Percentiles rank a stretch among this genome's conserved stretches.
Evolutionary conservation across 2,113 vertebrate genomes (phyloP).

Genomic region (Cranoglanis bouderius): DNA sequence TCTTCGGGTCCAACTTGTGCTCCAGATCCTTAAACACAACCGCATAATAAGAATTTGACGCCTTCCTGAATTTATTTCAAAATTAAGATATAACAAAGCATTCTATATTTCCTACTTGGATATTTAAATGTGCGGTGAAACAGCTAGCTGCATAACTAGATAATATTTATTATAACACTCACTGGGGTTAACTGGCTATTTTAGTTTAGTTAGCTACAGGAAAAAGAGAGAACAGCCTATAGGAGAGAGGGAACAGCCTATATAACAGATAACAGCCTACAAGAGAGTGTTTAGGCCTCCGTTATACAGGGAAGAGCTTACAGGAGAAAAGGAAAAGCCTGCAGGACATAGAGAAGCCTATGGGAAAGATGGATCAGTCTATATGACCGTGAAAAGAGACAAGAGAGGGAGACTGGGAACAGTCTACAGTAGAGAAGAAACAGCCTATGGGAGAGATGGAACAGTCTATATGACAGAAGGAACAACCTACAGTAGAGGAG

Average conservation of each 20-base stretch:
- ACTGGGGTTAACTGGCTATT: neutral
- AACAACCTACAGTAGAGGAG: neutral
- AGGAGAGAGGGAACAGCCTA: neutral
- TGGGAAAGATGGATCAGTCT: neutral
- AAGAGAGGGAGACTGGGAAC: neutral
- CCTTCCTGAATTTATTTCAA: neutral
- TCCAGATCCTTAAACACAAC: conserved; percentile 78
- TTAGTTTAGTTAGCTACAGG: neutral
- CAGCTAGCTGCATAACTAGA: neutral
- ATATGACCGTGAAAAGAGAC: neutral
- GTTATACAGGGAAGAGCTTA: neutral
- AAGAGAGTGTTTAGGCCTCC: too few species aligned
- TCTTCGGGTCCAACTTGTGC: conserved; percentile 84
- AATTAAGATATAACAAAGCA: neutral
- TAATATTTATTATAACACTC: neutral
- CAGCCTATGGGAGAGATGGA: too few species aligned
- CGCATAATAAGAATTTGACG: neutral
- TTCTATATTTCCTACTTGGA: neutral
- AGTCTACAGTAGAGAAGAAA: too few species aligned
- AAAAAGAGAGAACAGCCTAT: neutral
- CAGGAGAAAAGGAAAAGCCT: neutral
- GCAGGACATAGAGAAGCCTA: neutral
- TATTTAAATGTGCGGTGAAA: neutral
- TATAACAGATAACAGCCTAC: neutral
- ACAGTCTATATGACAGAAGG: neutral